Base-by-base conservation (phyloP, 2,113 vertebrate species). In the Empidonax alnorum region DNA sequence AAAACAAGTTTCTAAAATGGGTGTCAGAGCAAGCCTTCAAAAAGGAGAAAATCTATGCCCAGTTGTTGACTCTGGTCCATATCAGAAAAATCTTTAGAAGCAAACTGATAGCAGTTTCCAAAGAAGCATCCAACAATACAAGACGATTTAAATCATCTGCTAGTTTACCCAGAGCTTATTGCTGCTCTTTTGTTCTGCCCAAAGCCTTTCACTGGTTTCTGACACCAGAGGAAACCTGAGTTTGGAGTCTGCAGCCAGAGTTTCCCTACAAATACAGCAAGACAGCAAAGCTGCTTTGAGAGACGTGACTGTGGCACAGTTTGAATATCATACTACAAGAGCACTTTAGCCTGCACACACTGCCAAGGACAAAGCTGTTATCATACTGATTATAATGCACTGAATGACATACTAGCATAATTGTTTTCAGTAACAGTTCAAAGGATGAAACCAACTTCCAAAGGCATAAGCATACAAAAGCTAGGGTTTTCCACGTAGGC, bases 321-420 rank as follows among this genome's bases (percentile, higher is more conserved):
- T 20, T 62, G 66, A 73, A 44, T 42, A 18, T 23, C 21, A 28
- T 18, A 42, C 28, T 55, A 65, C 1, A 7, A 67, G 35, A 76
- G 52, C 76, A 74, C 42, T 90, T 79, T 1, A 72, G 76, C 37
- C 59, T 61, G 59, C 65, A 77, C 39, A 21, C 5, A 0, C 42
- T 84, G 92, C 90, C 85, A 96, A 49, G 65, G 55, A 84, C 61
- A 88, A 80, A 92, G 84, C 55, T 84, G 65, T 31, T 52, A 93
- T 75, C 91, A 87, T 78, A 49, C 67, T 77, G 86, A 90, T 66
- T 67, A 76, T 18, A 82, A 67, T 7, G 68, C 85, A 77, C 63
- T 41, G 61, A 84, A 78, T 63, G 68, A 91, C 71, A 92, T 24
- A 33, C n/a, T 25, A 74, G 42, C 30, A 42, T n/a, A 35, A 73